Evolutionary conservation across 2,113 vertebrate species (phyloP), one percentile per base, ranked within the genome.

Genomic region (Puntigrus tetrazona): DNA sequence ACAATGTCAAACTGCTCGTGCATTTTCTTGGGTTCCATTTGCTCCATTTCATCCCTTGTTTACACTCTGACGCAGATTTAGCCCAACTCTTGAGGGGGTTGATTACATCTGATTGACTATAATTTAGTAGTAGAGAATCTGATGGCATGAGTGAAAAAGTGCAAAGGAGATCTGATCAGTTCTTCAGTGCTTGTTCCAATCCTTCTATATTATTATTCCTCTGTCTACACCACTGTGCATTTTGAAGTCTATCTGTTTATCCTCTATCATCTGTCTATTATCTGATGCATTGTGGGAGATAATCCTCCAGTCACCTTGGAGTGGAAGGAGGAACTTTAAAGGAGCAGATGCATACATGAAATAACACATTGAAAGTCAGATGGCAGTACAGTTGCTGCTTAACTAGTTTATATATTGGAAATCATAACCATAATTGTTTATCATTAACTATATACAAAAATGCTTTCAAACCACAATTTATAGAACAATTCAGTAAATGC

Each of bases 241-340:
- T 69, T 31, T 2, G 57, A 45, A 59, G 57, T 27, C 61, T 11
- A 25, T 45, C 20, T 50, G 22, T 78, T 34, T 16, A 72, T 78
- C 36, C 82, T 22, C 82, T 29, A 61, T 83, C 25, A n/a, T 59
- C 76, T 27, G 18, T 47, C 45, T 47, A 47, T 45, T 20, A 25
- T 31, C 29, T 85, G 57, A 70, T 65, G 81, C 81, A 63, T 83
- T 47, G 38, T 83, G 81, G 78, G 41, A 29, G 27, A 41, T 77
- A 45, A 57, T 74, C 78, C 72, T 27, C 61, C 9, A 52, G 34
- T 50, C 65, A 77, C 31, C 79, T 76, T 73, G 25, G 72, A 41
- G 78, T 81, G 52, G 41, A 79, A 57, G 18, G 78, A 75, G 57
- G 22, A 84, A 87, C 67, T 73, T 83, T 16, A 72, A 72, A 74